Evolutionary conservation across 1,140 invertebrate species (phyloP).

Genomic region (Calosoma granatense): DNA sequence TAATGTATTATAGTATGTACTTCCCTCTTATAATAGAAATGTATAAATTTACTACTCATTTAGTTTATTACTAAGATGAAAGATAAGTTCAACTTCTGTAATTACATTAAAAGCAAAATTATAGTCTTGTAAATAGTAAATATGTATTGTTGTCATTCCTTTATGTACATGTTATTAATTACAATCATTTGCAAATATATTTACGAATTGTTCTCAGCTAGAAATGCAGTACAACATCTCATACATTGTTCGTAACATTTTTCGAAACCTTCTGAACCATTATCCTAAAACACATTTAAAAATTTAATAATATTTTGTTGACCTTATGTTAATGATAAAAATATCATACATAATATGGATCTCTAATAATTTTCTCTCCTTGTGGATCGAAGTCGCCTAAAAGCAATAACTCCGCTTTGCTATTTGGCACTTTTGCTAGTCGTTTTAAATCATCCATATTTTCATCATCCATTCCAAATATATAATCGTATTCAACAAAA

Average conservation of each 20-base stretch:
- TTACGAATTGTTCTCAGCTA: too few species aligned
- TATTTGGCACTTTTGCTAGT: conserved; percentile 44
- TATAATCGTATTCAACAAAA: conserved; percentile 70
- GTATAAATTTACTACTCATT: too few species aligned
- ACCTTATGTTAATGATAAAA: conserved; percentile 7
- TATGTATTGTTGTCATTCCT: too few species aligned
- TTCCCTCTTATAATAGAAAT: too few species aligned
- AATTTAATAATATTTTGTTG: conserved; percentile 11
- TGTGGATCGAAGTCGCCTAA: conserved; percentile 75
- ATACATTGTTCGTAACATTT: conserved; percentile 61
- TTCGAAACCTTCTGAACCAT: conserved; percentile 53
- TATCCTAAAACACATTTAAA: conserved; percentile 55
- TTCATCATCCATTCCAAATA: conserved; percentile 84
- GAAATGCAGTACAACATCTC: conserved; percentile 53
- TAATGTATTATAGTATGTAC: too few species aligned
- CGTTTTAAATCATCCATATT: conserved; percentile 62
- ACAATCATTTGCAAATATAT: too few species aligned
- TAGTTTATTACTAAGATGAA: too few species aligned
- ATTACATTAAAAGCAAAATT: too few species aligned
- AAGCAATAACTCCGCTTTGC: conserved; percentile 60
- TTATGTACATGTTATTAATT: too few species aligned
- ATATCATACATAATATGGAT: conserved; percentile 74
- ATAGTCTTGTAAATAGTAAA: neutral
- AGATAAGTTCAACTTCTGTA: too few species aligned
- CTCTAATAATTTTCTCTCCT: conserved; percentile 66